These are phyloP conservation scores for Calliscelio sp. DNA, from an alignment of 2,888 invertebrate species.

Conservation along the genomic window DNA sequence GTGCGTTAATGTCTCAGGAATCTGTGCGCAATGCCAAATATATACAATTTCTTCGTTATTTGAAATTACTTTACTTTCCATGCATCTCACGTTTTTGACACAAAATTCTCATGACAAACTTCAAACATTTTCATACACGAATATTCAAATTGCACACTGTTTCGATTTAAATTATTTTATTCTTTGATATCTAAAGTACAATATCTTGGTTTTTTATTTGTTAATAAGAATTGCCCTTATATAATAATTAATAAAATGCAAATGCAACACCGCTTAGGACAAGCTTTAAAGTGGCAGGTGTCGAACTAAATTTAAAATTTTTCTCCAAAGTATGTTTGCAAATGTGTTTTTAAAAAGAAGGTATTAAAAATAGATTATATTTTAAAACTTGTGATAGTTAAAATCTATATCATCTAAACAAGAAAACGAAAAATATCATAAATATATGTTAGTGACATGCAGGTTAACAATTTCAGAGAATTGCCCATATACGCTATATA, in stretches of 20 bases:
- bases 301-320: conserved; percentile 4
- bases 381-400: conserved; percentile 16
- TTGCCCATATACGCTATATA: conserved; percentile 23
- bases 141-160: conserved; percentile 16
- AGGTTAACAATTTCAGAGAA: conserved; percentile 22
- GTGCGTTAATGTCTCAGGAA: not conserved
- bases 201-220: not conserved
- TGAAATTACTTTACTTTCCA: conserved; percentile 21
- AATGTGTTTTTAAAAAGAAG: not conserved
- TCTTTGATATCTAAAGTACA: conserved; percentile 19
- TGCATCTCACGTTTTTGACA: conserved; percentile 30
- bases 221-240: conserved; percentile 1
- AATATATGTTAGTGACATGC: conserved; percentile 15
- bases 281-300: conserved; percentile 18
- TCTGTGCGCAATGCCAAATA: conserved; percentile 19
- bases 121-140: conserved; percentile 18
- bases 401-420: not conserved
- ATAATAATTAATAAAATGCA: conserved; percentile 25
- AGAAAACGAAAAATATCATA: conserved; percentile 2
- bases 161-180: conserved; percentile 4
- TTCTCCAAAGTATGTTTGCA: conserved; percentile 1
- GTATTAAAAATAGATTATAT: conserved; percentile 18
- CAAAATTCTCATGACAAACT: conserved; percentile 17
- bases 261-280: conserved; percentile 20
- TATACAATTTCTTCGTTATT: not conserved